Percentiles rank a stretch among this genome's conserved stretches.
Evolutionary conservation across 1,140 invertebrate species (phyloP).

Genomic region (Watersipora subatra): DNA sequence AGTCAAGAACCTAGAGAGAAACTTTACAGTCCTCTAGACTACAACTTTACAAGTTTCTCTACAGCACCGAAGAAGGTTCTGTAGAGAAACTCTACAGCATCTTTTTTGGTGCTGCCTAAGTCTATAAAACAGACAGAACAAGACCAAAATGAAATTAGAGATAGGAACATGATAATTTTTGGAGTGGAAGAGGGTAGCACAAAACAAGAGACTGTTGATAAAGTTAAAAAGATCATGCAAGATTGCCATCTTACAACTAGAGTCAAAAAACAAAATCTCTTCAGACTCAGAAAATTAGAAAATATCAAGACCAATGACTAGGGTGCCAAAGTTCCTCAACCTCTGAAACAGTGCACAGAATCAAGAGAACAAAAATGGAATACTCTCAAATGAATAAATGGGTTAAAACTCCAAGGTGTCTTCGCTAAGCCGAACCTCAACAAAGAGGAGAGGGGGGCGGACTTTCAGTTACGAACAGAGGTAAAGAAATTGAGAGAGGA

Average conservation of each 20-base stretch:
- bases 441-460: background rate
- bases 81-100: too few species aligned
- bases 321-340: background rate
- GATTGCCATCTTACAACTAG: background rate
- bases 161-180: background rate
- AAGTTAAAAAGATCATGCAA: background rate
- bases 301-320: background rate
- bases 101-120: background rate
- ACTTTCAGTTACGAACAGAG: background rate
- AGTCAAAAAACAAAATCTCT: background rate
- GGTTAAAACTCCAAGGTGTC: background rate
- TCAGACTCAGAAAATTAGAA: background rate
- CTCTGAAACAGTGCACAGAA: background rate
- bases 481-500: background rate
- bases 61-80: too few species aligned
- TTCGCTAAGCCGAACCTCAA: background rate
- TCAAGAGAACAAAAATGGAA: background rate
- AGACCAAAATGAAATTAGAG: background rate
- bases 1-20: background rate
- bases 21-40: background rate
- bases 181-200: background rate
- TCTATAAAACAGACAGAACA: background rate
- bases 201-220: background rate
- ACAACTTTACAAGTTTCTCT: too few species aligned
- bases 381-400: background rate